Evolutionary conservation across 2,888 invertebrate genomes (phyloP).

Genomic region (Andrena flavipes): DNA sequence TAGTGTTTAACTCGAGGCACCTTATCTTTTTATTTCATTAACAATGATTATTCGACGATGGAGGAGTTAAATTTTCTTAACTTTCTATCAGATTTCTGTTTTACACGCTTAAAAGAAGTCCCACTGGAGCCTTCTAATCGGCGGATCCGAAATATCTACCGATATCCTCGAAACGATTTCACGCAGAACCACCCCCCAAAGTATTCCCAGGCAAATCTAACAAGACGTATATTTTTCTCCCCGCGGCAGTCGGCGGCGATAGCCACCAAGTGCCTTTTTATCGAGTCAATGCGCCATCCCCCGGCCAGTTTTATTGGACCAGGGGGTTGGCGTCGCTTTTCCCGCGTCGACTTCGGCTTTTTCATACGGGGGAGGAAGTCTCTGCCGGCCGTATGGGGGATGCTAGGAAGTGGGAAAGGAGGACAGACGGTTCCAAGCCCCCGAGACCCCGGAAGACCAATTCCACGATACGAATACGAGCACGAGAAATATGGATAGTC

Average conservation of each 20-base stretch:
- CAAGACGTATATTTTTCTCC: constrained; percentile 66
- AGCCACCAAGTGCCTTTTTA: constrained; percentile 77
- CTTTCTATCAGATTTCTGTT: too few species aligned
- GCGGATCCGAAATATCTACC: neutral
- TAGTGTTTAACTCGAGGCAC: too few species aligned
- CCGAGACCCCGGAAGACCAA: constrained; percentile 79
- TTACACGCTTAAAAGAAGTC: neutral
- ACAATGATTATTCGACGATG: too few species aligned
- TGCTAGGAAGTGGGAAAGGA: constrained; percentile 35
- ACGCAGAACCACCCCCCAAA: constrained; percentile 28
- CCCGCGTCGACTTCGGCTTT: constrained; percentile 61
- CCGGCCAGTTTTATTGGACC: constrained; percentile 74
- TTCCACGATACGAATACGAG: constrained; percentile 76
- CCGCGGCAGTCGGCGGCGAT: constrained; percentile 63
- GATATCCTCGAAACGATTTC: constrained; percentile 40
- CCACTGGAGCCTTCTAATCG: neutral
- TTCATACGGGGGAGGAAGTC: constrained; percentile 56
- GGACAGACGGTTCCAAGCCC: constrained; percentile 45
- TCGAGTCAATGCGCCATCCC: constrained; percentile 76
- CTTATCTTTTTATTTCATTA: too few species aligned
- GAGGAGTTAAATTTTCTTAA: too few species aligned
- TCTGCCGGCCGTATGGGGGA: constrained; percentile 44
- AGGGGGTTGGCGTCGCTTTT: constrained; percentile 47
- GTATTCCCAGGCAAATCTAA: constrained; percentile 55
- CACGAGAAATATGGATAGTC: constrained; percentile 80